Conservation (phyloP, 2,797 vertebrate species). For the Aldrovandia affinis region DNA sequence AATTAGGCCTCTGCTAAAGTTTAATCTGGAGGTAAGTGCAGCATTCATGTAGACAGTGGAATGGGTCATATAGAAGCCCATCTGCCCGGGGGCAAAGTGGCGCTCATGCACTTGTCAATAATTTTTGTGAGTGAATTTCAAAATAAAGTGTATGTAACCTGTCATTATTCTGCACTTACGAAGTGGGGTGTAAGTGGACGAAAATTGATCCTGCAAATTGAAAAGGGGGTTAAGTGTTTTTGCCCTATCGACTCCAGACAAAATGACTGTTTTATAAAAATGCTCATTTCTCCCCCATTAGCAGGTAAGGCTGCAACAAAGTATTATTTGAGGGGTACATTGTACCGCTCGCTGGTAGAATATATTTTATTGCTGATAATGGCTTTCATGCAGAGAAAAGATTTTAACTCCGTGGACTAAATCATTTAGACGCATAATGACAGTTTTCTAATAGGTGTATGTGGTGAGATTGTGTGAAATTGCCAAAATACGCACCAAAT, state of each 20-base stretch:
- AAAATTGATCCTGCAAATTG: conserved; percentile 96
- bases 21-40: conserved; percentile 88
- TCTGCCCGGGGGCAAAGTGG: conserved; percentile 77
- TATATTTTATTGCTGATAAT: conserved; percentile 73
- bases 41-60: conserved; percentile 81
- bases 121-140: conserved; percentile 87
- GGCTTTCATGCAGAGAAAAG: conserved; percentile 56
- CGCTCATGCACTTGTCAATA: conserved; percentile 74
- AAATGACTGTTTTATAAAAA: conserved; percentile 86
- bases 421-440: conserved; percentile 57
- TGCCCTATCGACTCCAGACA: conserved; percentile 87
- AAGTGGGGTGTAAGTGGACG: conserved; percentile 86
- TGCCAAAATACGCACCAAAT: conserved; percentile 47
- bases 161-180: conserved; percentile 92
- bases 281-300: conserved; percentile 91
- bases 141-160: conserved; percentile 92
- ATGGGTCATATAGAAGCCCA: conserved; percentile 76
- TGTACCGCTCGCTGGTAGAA: conserved; percentile 71
- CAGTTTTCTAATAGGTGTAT: conserved; percentile 57
- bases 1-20: conserved; percentile 81
- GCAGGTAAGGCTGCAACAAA: conserved; percentile 82
- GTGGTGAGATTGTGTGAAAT: conserved; percentile 51
- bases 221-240: conserved; percentile 86
- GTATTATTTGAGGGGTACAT: conserved; percentile 77
- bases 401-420: conserved; percentile 64